Evolutionary conservation across 1,140 invertebrate genomes (phyloP).

Genomic region (Copidosoma floridanum): DNA sequence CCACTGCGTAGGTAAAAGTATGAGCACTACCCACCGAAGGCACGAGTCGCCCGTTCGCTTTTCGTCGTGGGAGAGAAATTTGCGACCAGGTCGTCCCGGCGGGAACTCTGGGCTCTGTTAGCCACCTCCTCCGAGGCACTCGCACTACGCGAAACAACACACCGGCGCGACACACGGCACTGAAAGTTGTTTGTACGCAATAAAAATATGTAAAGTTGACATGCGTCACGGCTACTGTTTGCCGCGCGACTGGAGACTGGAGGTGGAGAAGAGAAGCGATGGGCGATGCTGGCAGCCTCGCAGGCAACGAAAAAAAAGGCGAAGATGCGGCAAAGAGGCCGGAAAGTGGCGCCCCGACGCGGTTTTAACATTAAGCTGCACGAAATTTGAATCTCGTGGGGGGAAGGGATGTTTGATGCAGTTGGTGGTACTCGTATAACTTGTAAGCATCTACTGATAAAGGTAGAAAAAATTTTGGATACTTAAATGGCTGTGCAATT

Average conservation of each 20-base stretch:
- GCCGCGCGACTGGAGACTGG: conserved; percentile 32
- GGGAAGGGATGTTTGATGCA: too few relatives aligned
- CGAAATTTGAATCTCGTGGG: too few relatives aligned
- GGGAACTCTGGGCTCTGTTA: conserved; percentile 15
- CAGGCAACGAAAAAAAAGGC: conserved; percentile 18
- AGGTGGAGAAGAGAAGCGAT: conserved; percentile 1
- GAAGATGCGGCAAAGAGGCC: conserved; percentile 5
- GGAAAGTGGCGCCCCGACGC: conserved; percentile 10
- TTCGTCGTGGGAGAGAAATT: neutral
- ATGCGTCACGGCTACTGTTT: conserved; percentile 27
- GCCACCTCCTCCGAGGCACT: too few relatives aligned
- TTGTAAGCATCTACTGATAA: too few relatives aligned
- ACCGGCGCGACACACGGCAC: too few relatives aligned
- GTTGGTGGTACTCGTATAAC: too few relatives aligned
- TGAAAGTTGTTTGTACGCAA: neutral
- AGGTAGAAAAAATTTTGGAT: too few relatives aligned
- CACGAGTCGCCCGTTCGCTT: neutral
- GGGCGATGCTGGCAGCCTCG: conserved; percentile 34
- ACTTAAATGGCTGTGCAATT: too few relatives aligned
- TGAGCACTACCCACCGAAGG: neutral
- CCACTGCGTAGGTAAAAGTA: neutral
- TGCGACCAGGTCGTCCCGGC: conserved; percentile 10
- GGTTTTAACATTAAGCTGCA: too few relatives aligned
- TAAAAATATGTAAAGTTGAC: too few relatives aligned
- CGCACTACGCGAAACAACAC: too few relatives aligned